Conservation (phyloP, 2,888 invertebrate genomes). For the Tupiocoris notatus region DNA sequence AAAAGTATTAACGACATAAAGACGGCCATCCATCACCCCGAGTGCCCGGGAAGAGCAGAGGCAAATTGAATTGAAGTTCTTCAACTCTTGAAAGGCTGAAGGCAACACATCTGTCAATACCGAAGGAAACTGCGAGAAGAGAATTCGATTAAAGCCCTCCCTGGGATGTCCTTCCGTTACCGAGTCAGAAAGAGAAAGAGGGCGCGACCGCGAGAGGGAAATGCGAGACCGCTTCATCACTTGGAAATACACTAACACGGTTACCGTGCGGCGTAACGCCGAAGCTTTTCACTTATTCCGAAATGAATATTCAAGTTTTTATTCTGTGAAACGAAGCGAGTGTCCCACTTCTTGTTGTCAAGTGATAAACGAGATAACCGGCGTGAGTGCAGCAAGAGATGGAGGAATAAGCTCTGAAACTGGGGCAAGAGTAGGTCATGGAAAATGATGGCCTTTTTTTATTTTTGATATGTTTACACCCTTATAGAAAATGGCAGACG, state of each 20-base stretch:
- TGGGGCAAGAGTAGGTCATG: too few species aligned
- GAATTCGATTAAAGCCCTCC: constrained; percentile 33
- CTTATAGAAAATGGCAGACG: too few species aligned
- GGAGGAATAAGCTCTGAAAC: too few species aligned
- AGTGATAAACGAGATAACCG: background rate
- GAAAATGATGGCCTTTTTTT: too few species aligned
- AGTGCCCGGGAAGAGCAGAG: constrained; percentile 6
- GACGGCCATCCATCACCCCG: constrained; percentile 26
- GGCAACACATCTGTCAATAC: constrained; percentile 36
- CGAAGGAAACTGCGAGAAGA: constrained; percentile 26
- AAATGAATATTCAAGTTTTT: constrained; percentile 31
- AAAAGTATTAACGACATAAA: constrained; percentile 26
- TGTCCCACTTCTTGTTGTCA: background rate
- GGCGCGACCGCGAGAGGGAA: background rate
- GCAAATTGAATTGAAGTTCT: constrained; percentile 34
- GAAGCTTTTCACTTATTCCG: constrained; percentile 27
- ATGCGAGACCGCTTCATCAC: constrained; percentile 35
- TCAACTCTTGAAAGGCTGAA: constrained; percentile 30
- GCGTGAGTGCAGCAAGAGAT: too few species aligned
- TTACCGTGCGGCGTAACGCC: constrained; percentile 20
- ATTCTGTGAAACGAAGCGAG: background rate
- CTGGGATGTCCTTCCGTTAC: constrained; percentile 19
- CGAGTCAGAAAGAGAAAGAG: background rate
- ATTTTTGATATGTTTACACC: too few species aligned
- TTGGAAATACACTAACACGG: constrained; percentile 32